A percentile compares a stretch with the other conserved stretches of the same genome.
phyloP scores from a whole-genome alignment of 2,888 invertebrate species.

The Agriopis marginaria region DNA sequence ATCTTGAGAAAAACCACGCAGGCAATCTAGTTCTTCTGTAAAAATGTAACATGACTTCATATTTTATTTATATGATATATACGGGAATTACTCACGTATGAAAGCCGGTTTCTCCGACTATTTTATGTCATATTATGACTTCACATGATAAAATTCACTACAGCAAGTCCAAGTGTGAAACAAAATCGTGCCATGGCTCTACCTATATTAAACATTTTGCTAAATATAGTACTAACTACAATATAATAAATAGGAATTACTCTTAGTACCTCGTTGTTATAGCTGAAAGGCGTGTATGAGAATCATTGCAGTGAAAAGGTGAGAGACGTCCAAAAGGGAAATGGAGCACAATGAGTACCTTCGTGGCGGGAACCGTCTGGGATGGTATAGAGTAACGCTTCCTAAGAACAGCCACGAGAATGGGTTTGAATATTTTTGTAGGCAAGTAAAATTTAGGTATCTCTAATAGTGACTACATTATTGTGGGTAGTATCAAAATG shows the following conservation, averaged over 20 bases:
- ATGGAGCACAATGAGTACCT: conserved; percentile 31
- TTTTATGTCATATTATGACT: no score
- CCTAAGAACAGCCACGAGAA: not conserved
- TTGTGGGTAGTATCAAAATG: no score
- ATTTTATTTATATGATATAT: no score
- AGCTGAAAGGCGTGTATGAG: conserved; percentile 41
- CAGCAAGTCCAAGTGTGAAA: no score
- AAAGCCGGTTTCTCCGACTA: no score
- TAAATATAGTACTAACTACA: not conserved
- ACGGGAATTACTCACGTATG: no score
- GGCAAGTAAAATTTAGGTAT: not conserved
- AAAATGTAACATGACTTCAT: no score
- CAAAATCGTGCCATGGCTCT: no score
- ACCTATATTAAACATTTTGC: no score
- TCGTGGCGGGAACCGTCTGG: conserved; percentile 27
- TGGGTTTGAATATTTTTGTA: not conserved
- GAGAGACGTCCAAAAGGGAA: conserved; percentile 45
- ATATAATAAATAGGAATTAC: not conserved
- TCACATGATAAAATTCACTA: no score
- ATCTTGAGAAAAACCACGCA: no score
- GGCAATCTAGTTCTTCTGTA: no score
- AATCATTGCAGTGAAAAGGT: conserved; percentile 41
- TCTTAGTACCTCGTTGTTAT: not conserved
- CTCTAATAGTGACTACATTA: not conserved
- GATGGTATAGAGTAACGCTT: conserved; percentile 27